Base-by-base conservation (phyloP, 2,888 invertebrate species). In the Iphiclides podalirius region DNA sequence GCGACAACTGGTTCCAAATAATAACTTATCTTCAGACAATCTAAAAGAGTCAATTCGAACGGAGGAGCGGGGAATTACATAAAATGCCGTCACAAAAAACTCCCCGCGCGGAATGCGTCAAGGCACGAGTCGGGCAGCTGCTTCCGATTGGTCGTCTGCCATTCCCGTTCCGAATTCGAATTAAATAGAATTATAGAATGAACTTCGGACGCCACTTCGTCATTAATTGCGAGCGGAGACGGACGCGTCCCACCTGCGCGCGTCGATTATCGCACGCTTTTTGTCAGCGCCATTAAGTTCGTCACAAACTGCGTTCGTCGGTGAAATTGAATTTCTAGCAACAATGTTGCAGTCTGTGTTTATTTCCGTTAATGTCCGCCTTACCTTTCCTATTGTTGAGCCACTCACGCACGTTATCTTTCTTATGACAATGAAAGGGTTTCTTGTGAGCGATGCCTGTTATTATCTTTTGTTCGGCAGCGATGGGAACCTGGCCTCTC, bases 71-170 rank as follows among this genome's bases (percentile, higher is more conserved):
- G n/a, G n/a, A n/a, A n/a, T n/a, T n/a, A n/a, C n/a, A n/a, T n/a
- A n/a, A n/a, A n/a, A n/a, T n/a, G n/a, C n/a, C n/a, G n/a, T n/a
- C n/a, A n/a, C n/a, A n/a, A n/a, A n/a, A n/a, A n/a, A n/a, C n/a
- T n/a, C 37, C 31, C 59, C 66, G 65, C 67, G 65, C 57, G 60
- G 60, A 59, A 63, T 68, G 66, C 63, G 69, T 55, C 48, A 8
- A 3, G 42, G 80, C 84, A 82, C 83, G 84, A 75, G 84, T 76
- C 65, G 57, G 37, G 59, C 72, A 69, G 62, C 77, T 79, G 79
- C 70, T n/a, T n/a, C 60, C 63, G 70, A 76, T 80, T 75, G 75
- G 73, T 63, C 55, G 54, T 55, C 59, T 2, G 46, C 39, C 33
- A 46, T 75, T 77, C 80, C 76, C 75, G 65, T 79, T 75, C 72